A percentile compares a stretch with the other conserved stretches of the same genome.
These are phyloP conservation scores for Austrolebias charrua DNA, from an alignment of 2,797 vertebrate species.

Conservation along the genomic window DNA sequence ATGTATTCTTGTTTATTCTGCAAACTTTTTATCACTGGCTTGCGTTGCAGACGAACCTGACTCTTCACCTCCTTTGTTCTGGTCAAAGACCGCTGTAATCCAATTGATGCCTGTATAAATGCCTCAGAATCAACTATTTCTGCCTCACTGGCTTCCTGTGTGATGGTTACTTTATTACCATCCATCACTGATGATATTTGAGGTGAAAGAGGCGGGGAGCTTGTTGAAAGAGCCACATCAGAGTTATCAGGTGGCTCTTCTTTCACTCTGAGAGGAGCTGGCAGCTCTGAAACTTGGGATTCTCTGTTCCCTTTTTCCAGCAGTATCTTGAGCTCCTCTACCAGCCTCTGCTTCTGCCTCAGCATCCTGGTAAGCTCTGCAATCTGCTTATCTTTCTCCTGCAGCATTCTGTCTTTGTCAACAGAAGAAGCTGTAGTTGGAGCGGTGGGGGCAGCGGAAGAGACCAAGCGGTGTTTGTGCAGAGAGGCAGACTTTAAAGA, in stretches of 20 bases:
- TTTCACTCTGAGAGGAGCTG: conserved; percentile 54
- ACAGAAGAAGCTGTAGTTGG: conserved; percentile 12
- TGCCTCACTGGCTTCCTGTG: conserved; percentile 60
- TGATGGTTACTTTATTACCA: conserved; percentile 52
- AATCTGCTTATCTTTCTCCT: conserved; percentile 94
- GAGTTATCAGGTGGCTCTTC: conserved; percentile 59
- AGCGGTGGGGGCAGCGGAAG: conserved; percentile 1
- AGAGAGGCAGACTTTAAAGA: conserved; percentile 36
- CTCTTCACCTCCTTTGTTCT: conserved; percentile 8
- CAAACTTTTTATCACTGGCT: conserved; percentile 13
- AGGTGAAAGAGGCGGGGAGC: not conserved
- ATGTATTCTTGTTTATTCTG: conserved; percentile 10
- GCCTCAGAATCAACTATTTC: conserved; percentile 26
- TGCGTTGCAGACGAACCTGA: conserved; percentile 11
- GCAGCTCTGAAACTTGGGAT: conserved; percentile 19
- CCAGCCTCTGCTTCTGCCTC: conserved; percentile 90
- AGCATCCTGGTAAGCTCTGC: conserved; percentile 91
- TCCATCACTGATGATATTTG: conserved; percentile 19
- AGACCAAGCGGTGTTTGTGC: conserved; percentile 19
- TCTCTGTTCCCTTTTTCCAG: conserved; percentile 82
- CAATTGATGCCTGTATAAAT: conserved; percentile 1
- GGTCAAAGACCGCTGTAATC: conserved; percentile 1
- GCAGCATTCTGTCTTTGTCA: conserved; percentile 93
- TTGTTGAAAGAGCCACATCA: not conserved
- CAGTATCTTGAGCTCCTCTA: conserved; percentile 88